phyloP scores from a whole-genome alignment of 1,140 invertebrate genomes.

The Latrodectus geometricus region DNA sequence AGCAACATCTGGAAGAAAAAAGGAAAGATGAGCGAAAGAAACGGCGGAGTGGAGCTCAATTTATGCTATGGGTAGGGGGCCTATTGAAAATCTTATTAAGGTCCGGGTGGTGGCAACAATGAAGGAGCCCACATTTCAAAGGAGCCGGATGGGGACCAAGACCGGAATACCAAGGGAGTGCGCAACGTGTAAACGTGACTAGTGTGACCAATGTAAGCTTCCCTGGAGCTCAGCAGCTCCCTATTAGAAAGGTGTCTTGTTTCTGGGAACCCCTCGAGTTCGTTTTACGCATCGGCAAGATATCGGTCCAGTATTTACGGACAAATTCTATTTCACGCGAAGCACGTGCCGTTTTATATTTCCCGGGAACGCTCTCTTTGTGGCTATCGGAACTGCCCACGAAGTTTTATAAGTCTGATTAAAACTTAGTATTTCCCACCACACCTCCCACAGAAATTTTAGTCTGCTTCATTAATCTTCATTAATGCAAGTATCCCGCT shows the following conservation, averaged over 20 bases:
- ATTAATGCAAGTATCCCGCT: too few species aligned
- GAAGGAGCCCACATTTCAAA: conserved; percentile 44
- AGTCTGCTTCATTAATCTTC: too few species aligned
- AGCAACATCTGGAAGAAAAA: neutral
- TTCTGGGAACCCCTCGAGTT: conserved; percentile 21
- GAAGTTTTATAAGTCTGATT: neutral
- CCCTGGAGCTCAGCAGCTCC: neutral
- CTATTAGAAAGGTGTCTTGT: conserved; percentile 11
- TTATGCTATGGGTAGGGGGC: conserved; percentile 24
- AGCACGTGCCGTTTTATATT: conserved; percentile 43
- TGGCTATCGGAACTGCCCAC: neutral
- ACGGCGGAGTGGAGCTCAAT: conserved; percentile 25
- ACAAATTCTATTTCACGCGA: conserved; percentile 45
- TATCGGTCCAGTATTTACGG: conserved; percentile 21
- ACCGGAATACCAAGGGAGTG: conserved; percentile 37
- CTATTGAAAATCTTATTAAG: conserved; percentile 57
- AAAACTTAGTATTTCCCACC: neutral
- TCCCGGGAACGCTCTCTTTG: neutral
- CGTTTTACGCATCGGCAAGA: conserved; percentile 12
- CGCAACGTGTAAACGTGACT: conserved; percentile 23
- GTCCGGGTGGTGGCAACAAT: conserved; percentile 29
- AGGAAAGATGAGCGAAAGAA: neutral
- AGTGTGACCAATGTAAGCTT: neutral
- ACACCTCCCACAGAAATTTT: neutral
- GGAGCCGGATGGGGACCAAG: neutral